phyloP scores from a whole-genome alignment of 2,888 invertebrate species.

The Schizaphis graminum region DNA sequence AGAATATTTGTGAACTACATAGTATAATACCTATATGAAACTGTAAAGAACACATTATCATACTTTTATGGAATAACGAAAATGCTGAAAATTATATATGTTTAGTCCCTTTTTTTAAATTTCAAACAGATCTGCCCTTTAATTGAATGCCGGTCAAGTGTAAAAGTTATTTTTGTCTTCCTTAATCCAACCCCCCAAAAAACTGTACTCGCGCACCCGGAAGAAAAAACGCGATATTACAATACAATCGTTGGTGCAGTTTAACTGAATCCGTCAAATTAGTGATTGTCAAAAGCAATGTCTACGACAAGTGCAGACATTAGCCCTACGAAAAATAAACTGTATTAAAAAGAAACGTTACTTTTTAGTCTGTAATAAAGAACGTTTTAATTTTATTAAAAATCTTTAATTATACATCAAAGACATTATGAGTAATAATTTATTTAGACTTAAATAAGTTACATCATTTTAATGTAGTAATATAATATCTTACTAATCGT shows the following conservation, averaged over 20 bases:
- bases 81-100: slow-evolving; percentile 53
- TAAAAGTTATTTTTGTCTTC: slow-evolving; percentile 63
- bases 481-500: not conserved
- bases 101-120: slow-evolving; percentile 49
- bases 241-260: slow-evolving; percentile 18
- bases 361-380: not conserved
- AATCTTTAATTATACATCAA: not conserved
- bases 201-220: slow-evolving; percentile 52
- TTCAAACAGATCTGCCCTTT: slow-evolving; percentile 63
- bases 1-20: not conserved
- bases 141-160: slow-evolving; percentile 64
- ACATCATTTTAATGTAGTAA: not conserved
- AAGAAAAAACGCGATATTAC: slow-evolving; percentile 45
- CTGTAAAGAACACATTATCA: slow-evolving; percentile 8
- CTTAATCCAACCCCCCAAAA: slow-evolving; percentile 32
- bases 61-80: slow-evolving; percentile 15
- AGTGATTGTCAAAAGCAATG: slow-evolving; percentile 64
- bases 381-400: slow-evolving; percentile 19
- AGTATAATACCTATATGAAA: slow-evolving; percentile 17
- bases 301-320: slow-evolving; percentile 42
- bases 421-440: not conserved
- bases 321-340: slow-evolving; percentile 20
- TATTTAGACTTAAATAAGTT: not conserved
- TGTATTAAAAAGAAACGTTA: slow-evolving; percentile 1
- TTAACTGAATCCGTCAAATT: slow-evolving; percentile 58